phyloP scores from a whole-genome alignment of 2,888 invertebrate species.

The Brachylomia viminalis region DNA sequence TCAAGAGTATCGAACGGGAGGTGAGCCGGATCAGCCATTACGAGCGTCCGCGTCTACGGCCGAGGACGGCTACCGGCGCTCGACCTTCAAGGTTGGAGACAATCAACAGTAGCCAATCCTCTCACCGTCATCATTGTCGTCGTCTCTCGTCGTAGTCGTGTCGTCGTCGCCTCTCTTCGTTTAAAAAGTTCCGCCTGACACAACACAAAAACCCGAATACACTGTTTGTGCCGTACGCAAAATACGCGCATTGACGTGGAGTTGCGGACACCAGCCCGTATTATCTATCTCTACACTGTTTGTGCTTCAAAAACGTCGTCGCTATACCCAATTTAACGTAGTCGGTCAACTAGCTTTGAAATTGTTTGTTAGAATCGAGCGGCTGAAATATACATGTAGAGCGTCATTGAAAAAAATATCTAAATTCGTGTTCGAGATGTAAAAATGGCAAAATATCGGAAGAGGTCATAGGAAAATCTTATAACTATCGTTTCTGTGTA shows the following conservation, averaged over 20 bases:
- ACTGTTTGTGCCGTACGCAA: slow-evolving; percentile 27
- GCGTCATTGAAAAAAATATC: slow-evolving; percentile 5
- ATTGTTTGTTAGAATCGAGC: slow-evolving; percentile 1
- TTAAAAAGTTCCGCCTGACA: slow-evolving; percentile 19
- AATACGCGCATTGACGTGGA: too few species aligned
- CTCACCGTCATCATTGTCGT: slow-evolving; percentile 8
- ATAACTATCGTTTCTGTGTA: slow-evolving; percentile 6
- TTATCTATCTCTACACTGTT: too few species aligned
- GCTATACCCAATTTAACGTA: not conserved
- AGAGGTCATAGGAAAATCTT: slow-evolving; percentile 25
- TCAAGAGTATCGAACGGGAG: slow-evolving; percentile 74
- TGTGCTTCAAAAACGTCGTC: slow-evolving; percentile 43
- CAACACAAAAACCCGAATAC: slow-evolving; percentile 28
- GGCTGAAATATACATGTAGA: slow-evolving; percentile 4
- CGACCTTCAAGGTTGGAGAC: slow-evolving; percentile 74
- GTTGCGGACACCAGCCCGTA: too few species aligned
- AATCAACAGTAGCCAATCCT: slow-evolving; percentile 52
- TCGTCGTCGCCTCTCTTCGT: slow-evolving; percentile 29
- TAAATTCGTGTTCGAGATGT: slow-evolving; percentile 33
- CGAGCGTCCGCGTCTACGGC: slow-evolving; percentile 81
- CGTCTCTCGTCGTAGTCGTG: too few species aligned
- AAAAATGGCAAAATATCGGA: slow-evolving; percentile 41
- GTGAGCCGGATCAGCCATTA: slow-evolving; percentile 69
- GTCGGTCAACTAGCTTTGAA: not conserved
- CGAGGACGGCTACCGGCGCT: slow-evolving; percentile 77